Base-by-base conservation (phyloP, 2,113 vertebrate genomes). In the Sisor rabdophorus region DNA sequence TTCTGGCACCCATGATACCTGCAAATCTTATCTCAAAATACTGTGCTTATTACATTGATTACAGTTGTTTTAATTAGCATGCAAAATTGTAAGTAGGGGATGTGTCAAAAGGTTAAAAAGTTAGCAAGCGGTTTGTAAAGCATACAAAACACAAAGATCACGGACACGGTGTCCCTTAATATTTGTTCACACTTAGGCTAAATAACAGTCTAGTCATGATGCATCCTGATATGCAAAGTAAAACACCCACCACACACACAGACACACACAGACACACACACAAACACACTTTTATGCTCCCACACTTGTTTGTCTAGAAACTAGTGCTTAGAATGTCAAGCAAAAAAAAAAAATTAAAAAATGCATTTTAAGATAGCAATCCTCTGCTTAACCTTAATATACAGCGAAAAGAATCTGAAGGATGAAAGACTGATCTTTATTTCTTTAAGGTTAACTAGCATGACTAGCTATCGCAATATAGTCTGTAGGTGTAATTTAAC, bases 171-270 rank as follows among this genome's bases (percentile, higher is more conserved):
- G 44, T 50, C 22, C 40, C 44, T 26, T 28, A 22, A 68, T 59
- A 58, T 58, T 72, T 72, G 54, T 59, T 58, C 71, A 58, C 71
- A 59, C 54, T 56, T 56, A 12, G 70, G 17, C 30, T 17, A 44
- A 32, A 44, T 71, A 55, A 32, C 56, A 59, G 28, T 75, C 28
- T 53, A 28, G 48, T 75, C 73, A 64, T 75, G 73, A 63, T 64
- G 59, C 60, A 54, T 75, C 47, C 60, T 74, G 60, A 53, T 61
- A 64, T 26, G 71, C 58, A 75, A 64, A 36, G 48, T 54, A 30
- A 53, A 75, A n/a, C n/a, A n/a, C n/a, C n/a, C n/a, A n/a, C n/a
- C n/a, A n/a, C n/a, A n/a, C n/a, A n/a, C n/a, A n/a, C n/a, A n/a
- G n/a, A n/a, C n/a, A n/a, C n/a, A n/a, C n/a, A n/a, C n/a, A n/a